phyloP scores from a whole-genome alignment of 2,888 invertebrate species.

The Pycnomerus fuliginosus region DNA sequence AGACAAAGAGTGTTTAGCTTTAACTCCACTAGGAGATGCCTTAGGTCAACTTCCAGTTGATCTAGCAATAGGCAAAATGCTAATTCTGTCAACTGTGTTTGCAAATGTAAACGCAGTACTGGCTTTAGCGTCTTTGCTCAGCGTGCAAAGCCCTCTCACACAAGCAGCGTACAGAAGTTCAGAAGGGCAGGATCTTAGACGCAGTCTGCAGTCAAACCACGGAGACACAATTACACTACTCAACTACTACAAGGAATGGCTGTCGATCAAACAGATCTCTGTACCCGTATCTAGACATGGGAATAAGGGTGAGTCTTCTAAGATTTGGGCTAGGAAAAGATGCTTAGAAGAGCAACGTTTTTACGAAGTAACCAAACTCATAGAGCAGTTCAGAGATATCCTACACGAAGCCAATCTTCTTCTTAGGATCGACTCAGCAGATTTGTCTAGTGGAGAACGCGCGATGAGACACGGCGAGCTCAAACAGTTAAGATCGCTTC shows the following conservation, averaged over 20 bases:
- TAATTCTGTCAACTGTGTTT: constrained; percentile 88
- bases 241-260: constrained; percentile 86
- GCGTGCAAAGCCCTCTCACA: constrained; percentile 91
- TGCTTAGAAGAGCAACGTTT: constrained; percentile 96
- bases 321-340: constrained; percentile 84
- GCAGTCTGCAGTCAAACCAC: constrained; percentile 86
- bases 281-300: constrained; percentile 37
- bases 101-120: constrained; percentile 86
- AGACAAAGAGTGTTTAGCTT: constrained; percentile 58
- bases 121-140: constrained; percentile 86
- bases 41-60: constrained; percentile 91
- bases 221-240: constrained; percentile 93
- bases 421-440: constrained; percentile 35
- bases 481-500: constrained; percentile 77
- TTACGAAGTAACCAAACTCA: constrained; percentile 93
- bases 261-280: constrained; percentile 67
- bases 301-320: constrained; percentile 49
- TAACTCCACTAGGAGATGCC: constrained; percentile 85
- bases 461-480: constrained; percentile 85
- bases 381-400: constrained; percentile 83
- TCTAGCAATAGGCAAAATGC: constrained; percentile 92
- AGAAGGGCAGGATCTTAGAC: constrained; percentile 77
- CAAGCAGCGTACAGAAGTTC: constrained; percentile 83
- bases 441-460: constrained; percentile 70
- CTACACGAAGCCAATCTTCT: constrained; percentile 60